phyloP scores from a whole-genome alignment of 2,888 invertebrate species.

The Caenorhabditis drosophilae region DNA sequence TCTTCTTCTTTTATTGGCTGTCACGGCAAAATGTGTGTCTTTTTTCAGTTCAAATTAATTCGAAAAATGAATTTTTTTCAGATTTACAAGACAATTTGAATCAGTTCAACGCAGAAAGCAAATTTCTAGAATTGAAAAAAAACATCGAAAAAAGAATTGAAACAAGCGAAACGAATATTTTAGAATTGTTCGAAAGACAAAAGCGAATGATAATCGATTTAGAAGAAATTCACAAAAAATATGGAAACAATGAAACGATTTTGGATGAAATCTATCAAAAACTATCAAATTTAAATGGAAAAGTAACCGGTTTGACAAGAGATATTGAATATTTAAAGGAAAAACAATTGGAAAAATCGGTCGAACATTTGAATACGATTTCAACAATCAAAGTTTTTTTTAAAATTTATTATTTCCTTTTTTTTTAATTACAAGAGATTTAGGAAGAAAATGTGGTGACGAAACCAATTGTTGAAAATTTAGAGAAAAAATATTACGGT shows the following conservation, averaged over 20 bases:
- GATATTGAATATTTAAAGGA: too few species aligned
- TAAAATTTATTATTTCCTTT: neutral
- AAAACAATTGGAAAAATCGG: too few species aligned
- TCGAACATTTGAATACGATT: too few species aligned
- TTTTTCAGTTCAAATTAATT: neutral
- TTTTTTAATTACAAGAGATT: slow-evolving; percentile 7
- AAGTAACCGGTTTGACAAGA: too few species aligned
- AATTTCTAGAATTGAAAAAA: neutral
- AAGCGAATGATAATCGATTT: neutral
- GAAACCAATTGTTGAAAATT: neutral
- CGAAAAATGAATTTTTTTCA: slow-evolving; percentile 5
- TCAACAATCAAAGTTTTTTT: too few species aligned
- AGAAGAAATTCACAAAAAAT: neutral
- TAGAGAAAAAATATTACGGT: neutral
- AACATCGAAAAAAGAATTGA: neutral
- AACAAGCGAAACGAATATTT: too few species aligned
- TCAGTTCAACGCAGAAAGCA: neutral
- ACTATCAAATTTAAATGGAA: too few species aligned
- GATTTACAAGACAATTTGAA: slow-evolving; percentile 13
- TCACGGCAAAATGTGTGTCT: slow-evolving; percentile 9
- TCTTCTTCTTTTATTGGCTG: slow-evolving; percentile 3
- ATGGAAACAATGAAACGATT: neutral
- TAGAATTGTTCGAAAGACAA: neutral
- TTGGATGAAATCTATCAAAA: too few species aligned
- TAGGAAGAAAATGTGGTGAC: neutral